Base-by-base conservation (phyloP, 2,888 invertebrate species). In the Epiblema foenella region DNA sequence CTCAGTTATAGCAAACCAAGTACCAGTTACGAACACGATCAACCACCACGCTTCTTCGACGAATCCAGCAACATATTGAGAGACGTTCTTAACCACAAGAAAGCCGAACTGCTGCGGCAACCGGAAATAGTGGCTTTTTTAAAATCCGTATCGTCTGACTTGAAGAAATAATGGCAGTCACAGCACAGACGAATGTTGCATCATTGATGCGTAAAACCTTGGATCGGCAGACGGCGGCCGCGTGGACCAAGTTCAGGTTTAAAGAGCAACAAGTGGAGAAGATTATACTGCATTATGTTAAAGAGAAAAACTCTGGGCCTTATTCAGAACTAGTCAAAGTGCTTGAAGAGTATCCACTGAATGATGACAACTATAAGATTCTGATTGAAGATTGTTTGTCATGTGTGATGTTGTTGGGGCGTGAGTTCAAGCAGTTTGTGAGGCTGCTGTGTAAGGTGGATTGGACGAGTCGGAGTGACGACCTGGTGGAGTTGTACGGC, bases 251-350 rank as follows among this genome's bases (percentile, higher is more conserved):
- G 67, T 85, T 94, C 70, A 87, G 86, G 57, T 86, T 94, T 57
- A 85, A 87, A 20, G 87, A 89, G 24, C 87, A 87, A 17, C 93
- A 94, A 85, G 85, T 94, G 2, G 89, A 94, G 74, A 83, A 88
- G 58, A 90, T 94, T 20, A 77, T 95, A 24, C 54, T 86, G 1
- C 87, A 86, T 74, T 89, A 90, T 65, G 83, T 89, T 1, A 86
- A 85, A 57, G 86, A 90, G 37, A 87, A 87, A 24, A 89, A 86
- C 67, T 76, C 81, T 20, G 89, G 86, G 15, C 86, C 91, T 0
- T 94, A 94, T 75, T 85, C 85, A 70, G 94, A 94, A 73, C 78
- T 94, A 17, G 76, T 94, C 4, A 91, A 90, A 77, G 85, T 93
- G 29, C 83, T 95, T 4, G 83, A 89, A 73, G 91, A 91, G 58